These are phyloP conservation scores for Leptinotarsa haldemani DNA, from an alignment of 2,888 invertebrate species.

Conservation along the genomic window DNA sequence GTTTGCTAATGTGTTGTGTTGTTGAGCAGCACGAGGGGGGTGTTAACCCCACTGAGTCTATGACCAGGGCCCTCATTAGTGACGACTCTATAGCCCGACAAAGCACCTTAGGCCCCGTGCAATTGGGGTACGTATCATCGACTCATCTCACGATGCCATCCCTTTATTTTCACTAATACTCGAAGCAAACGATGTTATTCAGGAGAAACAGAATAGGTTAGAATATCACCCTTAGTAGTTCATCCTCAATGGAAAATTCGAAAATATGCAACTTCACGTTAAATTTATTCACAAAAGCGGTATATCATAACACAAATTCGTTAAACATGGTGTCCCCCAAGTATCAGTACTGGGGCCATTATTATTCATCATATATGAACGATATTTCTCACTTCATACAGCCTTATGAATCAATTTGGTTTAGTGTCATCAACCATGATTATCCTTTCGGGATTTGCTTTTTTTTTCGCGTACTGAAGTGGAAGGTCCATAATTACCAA, in stretches of 20 bases:
- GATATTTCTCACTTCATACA: too few species aligned
- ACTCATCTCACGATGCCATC: constrained; percentile 35
- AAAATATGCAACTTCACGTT: background rate
- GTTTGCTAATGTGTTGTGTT: constrained; percentile 66
- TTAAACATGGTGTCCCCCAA: too few species aligned
- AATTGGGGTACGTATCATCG: constrained; percentile 90
- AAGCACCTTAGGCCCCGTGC: constrained; percentile 89
- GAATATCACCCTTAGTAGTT: background rate
- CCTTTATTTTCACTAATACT: background rate
- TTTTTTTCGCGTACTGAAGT: too few species aligned
- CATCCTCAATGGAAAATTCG: background rate
- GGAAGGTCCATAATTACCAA: too few species aligned
- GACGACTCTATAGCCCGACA: constrained; percentile 88
- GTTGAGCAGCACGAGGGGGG: constrained; percentile 90
- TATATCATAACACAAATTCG: too few species aligned
- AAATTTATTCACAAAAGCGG: too few species aligned
- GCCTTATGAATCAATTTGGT: too few species aligned
- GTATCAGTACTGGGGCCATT: too few species aligned
- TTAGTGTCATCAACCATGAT: too few species aligned
- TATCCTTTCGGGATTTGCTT: too few species aligned
- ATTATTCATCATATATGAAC: too few species aligned
- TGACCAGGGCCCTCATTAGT: constrained; percentile 94
- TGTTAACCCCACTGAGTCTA: constrained; percentile 92
- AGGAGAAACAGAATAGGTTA: background rate
- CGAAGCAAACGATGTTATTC: constrained; percentile 1